A percentile compares a stretch with the other conserved stretches of the same genome.
Conservation (phyloP, 2,113 vertebrate genomes). For the Acrocephalus kingi region DNA sequence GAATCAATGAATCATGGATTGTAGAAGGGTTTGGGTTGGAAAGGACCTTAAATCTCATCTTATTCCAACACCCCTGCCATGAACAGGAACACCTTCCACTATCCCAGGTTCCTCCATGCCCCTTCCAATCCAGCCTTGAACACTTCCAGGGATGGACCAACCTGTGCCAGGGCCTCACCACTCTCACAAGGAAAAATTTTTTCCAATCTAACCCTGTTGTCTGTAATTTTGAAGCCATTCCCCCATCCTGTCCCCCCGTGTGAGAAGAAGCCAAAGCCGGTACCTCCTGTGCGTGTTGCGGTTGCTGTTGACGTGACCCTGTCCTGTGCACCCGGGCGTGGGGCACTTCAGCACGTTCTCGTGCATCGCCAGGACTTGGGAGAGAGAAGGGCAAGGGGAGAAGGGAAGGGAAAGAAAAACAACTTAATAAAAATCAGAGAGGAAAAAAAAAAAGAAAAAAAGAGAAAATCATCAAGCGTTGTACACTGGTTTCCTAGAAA, state of each 20-base stretch:
- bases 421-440: slow-evolving; percentile 49
- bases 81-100: not conserved
- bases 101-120: not conserved
- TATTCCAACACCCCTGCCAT: not conserved
- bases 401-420: slow-evolving; percentile 28
- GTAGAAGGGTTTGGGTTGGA: not conserved
- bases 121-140: fast-evolving
- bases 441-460: not conserved
- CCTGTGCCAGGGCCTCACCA: not conserved
- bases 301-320: slow-evolving; percentile 99
- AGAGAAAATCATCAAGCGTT: slow-evolving; percentile 30
- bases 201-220: not conserved
- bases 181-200: not conserved
- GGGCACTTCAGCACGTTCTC: slow-evolving; percentile 99
- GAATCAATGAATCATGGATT: not conserved
- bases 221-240: not conserved
- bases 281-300: slow-evolving; percentile 99
- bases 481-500: not conserved
- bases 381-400: not conserved
- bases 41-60: not conserved
- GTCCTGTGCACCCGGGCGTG: slow-evolving; percentile 96
- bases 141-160: not conserved
- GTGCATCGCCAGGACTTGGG: slow-evolving; percentile 94
- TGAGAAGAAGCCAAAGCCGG: not conserved
- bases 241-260: not conserved